Conservation (phyloP, 2,888 invertebrate genomes). For the Mamestra brassicae region DNA sequence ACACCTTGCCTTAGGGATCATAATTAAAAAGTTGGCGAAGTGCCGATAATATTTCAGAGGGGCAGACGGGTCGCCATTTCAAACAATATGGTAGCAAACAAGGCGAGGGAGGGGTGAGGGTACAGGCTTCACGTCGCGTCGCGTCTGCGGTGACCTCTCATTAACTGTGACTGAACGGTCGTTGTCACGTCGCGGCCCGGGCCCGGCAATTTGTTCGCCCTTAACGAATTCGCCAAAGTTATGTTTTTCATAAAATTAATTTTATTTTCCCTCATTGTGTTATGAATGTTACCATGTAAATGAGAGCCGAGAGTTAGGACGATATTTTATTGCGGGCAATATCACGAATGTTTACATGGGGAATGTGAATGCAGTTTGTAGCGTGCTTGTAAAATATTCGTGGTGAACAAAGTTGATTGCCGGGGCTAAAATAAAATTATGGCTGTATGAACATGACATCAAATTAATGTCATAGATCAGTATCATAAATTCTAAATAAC, state of each 20-base stretch:
- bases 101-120: slow-evolving; percentile 50
- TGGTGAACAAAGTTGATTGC: slow-evolving; percentile 28
- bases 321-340: slow-evolving; percentile 60
- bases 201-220: slow-evolving; percentile 81
- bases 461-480: slow-evolving; percentile 6
- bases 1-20: slow-evolving; percentile 56
- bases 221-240: slow-evolving; percentile 81
- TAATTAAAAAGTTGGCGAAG: slow-evolving; percentile 74
- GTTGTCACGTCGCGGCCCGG: slow-evolving; percentile 82
- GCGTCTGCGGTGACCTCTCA: slow-evolving; percentile 81
- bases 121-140: slow-evolving; percentile 65
- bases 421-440: slow-evolving; percentile 27
- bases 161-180: slow-evolving; percentile 82
- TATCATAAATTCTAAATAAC: slow-evolving; percentile 10
- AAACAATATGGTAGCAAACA: slow-evolving; percentile 76
- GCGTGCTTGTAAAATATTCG: slow-evolving; percentile 45
- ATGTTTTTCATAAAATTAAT: slow-evolving; percentile 84
- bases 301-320: slow-evolving; percentile 66
- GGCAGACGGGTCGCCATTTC: slow-evolving; percentile 67
- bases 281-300: slow-evolving; percentile 71
- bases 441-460: not conserved
- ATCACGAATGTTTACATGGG: slow-evolving; percentile 55
- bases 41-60: slow-evolving; percentile 73
- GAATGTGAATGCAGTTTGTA: slow-evolving; percentile 52
- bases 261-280: slow-evolving; percentile 78